Evolutionary conservation across 2,113 vertebrate genomes (phyloP).

Genomic region (Laterallus jamaicensis): DNA sequence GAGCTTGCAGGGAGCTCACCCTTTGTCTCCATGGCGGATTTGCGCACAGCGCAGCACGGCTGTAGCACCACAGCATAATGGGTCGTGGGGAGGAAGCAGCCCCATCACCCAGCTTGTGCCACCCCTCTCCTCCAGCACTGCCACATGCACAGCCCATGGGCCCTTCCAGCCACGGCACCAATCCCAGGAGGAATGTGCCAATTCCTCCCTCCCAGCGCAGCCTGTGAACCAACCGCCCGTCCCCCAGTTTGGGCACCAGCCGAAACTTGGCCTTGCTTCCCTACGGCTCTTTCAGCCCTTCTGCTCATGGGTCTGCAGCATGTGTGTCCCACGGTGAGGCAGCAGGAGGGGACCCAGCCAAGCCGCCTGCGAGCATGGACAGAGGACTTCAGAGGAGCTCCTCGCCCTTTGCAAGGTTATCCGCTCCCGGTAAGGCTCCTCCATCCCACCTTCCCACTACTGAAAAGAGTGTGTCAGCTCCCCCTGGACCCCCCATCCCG

Average conservation of each 20-base stretch:
- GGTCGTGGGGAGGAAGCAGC: slow-evolving; percentile 61
- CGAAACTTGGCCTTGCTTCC: neutral
- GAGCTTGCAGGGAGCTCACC: neutral
- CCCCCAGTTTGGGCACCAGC: neutral
- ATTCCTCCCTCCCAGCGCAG: slow-evolving; percentile 60
- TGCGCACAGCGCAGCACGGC: neutral
- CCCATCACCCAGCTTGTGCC: slow-evolving; percentile 41
- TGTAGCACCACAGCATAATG: slow-evolving; percentile 38
- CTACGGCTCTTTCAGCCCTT: neutral
- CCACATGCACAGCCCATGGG: neutral
- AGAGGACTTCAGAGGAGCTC: neutral
- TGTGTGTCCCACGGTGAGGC: neutral
- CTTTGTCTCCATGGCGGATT: fast-evolving
- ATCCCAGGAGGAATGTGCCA: slow-evolving; percentile 68
- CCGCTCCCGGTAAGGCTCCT: neutral
- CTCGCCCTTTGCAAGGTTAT: neutral
- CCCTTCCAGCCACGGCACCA: slow-evolving; percentile 56
- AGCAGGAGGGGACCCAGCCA: neutral
- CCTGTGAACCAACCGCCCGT: slow-evolving; percentile 66
- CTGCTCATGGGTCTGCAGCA: neutral
- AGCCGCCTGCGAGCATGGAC: fast-evolving
- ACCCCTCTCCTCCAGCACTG: neutral
- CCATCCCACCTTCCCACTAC: neutral
- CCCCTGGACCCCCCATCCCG: neutral
- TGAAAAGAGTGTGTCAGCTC: neutral